These are phyloP conservation scores for Mormyrus lacerda DNA, from an alignment of 2,113 vertebrate genomes.

Conservation along the genomic window DNA sequence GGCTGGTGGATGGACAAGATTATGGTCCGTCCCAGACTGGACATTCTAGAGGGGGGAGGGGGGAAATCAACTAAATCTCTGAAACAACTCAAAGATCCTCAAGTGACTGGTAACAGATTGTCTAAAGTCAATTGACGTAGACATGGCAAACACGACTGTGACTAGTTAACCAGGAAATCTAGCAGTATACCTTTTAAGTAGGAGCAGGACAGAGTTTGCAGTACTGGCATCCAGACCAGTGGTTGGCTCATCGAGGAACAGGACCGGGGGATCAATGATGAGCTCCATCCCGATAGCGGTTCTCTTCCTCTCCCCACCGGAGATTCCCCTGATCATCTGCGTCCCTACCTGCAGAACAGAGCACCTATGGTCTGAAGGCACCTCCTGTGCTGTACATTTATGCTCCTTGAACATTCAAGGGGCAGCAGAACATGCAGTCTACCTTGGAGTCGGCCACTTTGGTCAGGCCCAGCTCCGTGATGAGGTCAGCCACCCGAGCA, in stretches of 20 bases:
- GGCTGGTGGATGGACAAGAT: conserved; percentile 96
- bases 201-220: conserved; percentile 78
- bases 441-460: conserved; percentile 91
- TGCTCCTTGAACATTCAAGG: not conserved
- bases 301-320: conserved; percentile 88
- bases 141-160: not conserved
- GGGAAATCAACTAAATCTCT: not conserved
- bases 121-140: not conserved
- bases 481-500: conserved; percentile 65
- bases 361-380: not conserved
- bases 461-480: conserved; percentile 75
- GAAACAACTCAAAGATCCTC: not conserved
- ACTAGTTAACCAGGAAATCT: too few species aligned
- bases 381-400: not conserved
- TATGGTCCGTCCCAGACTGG: conserved; percentile 71
- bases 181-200: conserved; percentile 74
- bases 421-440: not conserved
- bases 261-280: conserved; percentile 78
- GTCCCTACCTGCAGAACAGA: conserved; percentile 74
- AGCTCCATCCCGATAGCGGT: conserved; percentile 94
- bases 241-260: conserved; percentile 94
- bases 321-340: conserved; percentile 76
- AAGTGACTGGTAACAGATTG: not conserved
- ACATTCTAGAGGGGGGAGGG: conserved; percentile 66
- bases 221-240: conserved; percentile 89